phyloP scores from a whole-genome alignment of 2,113 vertebrate species.

The Columbina picui region DNA sequence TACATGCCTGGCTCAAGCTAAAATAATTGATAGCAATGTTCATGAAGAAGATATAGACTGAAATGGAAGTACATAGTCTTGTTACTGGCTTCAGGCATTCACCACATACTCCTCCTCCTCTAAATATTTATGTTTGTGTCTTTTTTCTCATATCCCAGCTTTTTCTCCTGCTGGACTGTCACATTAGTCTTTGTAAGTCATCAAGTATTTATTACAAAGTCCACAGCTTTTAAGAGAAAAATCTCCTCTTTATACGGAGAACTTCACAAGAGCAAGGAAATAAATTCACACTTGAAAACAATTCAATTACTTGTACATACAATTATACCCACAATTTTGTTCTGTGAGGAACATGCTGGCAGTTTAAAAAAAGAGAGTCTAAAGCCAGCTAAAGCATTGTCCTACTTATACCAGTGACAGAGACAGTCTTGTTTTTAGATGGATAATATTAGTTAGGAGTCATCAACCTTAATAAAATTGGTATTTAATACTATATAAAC shows the following conservation, averaged over 20 bases:
- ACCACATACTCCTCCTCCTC: not conserved
- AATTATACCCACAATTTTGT: not conserved
- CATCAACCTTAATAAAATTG: not conserved
- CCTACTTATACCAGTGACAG: not conserved
- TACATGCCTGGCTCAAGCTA: not conserved
- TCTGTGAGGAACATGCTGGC: not conserved
- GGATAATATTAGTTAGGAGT: not conserved
- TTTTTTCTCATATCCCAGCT: not conserved
- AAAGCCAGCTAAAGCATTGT: not conserved
- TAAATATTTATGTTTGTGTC: not conserved
- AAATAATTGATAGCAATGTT: constrained; percentile 23
- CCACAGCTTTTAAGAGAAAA: not conserved
- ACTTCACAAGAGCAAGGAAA: not conserved
- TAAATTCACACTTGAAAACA: not conserved
- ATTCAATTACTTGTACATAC: not conserved
- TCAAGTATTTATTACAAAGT: not conserved
- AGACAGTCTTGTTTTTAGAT: not conserved
- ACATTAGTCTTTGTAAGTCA: not conserved
- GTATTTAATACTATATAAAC: not conserved
- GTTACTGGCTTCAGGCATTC: not conserved
- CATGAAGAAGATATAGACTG: not conserved
- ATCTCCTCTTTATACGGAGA: not conserved
- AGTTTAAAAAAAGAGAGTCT: not conserved
- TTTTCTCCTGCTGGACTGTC: not conserved
- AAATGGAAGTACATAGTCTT: not conserved